Percentiles rank a stretch among this genome's conserved stretches.
These are phyloP conservation scores for Hemistola chrysoprasaria DNA, from an alignment of 2,888 invertebrate species.

Conservation along the genomic window DNA sequence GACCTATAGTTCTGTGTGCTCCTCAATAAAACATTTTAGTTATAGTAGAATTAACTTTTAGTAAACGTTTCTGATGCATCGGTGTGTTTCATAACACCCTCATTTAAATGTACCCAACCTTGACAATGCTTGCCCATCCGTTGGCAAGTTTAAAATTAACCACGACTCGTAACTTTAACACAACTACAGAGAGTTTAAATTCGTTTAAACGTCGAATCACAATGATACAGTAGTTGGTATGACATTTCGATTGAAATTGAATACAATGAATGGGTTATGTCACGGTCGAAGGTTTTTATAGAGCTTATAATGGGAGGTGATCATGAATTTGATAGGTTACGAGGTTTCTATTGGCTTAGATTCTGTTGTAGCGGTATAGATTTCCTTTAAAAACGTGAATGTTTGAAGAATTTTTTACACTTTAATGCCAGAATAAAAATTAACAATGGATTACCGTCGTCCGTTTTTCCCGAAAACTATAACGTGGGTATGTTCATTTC, in stretches of 20 bases:
- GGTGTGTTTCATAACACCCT: not conserved
- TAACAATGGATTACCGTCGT: too few species aligned
- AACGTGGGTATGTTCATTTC: too few species aligned
- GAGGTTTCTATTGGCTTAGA: too few species aligned
- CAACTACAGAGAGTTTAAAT: not conserved
- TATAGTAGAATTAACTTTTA: too few species aligned
- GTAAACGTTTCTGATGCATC: too few species aligned
- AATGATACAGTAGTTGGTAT: slow-evolving; percentile 10
- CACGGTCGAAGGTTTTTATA: slow-evolving; percentile 25
- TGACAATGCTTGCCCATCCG: slow-evolving; percentile 27
- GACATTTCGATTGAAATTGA: slow-evolving; percentile 23
- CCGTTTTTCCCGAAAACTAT: too few species aligned
- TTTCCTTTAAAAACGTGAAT: too few species aligned
- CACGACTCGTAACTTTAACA: not conserved
- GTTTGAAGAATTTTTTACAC: too few species aligned
- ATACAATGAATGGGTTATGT: slow-evolving; percentile 25
- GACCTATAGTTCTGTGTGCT: too few species aligned
- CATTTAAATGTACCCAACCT: slow-evolving; percentile 19
- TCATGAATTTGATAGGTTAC: slow-evolving; percentile 2
- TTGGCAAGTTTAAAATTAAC: slow-evolving; percentile 10
- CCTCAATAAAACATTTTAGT: too few species aligned
- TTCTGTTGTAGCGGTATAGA: too few species aligned
- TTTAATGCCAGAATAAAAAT: too few species aligned
- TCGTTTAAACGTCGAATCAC: slow-evolving; percentile 4
- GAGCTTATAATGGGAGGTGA: slow-evolving; percentile 3